A percentile compares a stretch with the other conserved stretches of the same genome.
Evolutionary conservation across 2,888 invertebrate genomes (phyloP).

Genomic region (Epistrophella euchroma): DNA sequence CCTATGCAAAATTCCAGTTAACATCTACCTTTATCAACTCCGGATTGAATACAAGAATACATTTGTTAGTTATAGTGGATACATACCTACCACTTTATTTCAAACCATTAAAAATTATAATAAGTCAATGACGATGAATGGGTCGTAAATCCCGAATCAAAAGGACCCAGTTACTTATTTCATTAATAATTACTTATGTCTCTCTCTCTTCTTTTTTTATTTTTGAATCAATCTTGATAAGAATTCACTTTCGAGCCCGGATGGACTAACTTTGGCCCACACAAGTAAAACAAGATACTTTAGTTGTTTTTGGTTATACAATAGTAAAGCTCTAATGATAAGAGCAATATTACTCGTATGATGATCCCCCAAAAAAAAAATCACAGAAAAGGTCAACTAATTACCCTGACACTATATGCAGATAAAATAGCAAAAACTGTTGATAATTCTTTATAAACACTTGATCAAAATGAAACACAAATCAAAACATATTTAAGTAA

Average conservation of each 20-base stretch:
- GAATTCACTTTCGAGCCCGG: not conserved
- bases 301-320: not conserved
- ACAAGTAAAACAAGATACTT: not conserved
- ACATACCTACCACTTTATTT: no score
- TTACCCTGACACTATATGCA: constrained; percentile 24
- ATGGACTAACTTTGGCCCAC: not conserved
- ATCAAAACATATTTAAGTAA: no score
- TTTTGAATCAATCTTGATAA: constrained; percentile 28
- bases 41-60: not conserved
- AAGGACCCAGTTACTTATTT: not conserved
- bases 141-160: not conserved
- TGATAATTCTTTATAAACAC: not conserved
- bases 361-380: not conserved
- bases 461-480: not conserved
- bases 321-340: constrained; percentile 20
- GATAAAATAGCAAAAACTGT: constrained; percentile 25
- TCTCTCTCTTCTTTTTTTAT: not conserved
- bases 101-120: not conserved
- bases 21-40: no score
- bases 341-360: constrained; percentile 2
- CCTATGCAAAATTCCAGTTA: no score
- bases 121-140: not conserved
- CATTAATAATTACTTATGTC: no score
- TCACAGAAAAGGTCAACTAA: constrained; percentile 27
- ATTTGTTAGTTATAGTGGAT: no score